Evolutionary conservation across 2,113 vertebrate species (phyloP).

Genomic region (Atherinomorus stipes): DNA sequence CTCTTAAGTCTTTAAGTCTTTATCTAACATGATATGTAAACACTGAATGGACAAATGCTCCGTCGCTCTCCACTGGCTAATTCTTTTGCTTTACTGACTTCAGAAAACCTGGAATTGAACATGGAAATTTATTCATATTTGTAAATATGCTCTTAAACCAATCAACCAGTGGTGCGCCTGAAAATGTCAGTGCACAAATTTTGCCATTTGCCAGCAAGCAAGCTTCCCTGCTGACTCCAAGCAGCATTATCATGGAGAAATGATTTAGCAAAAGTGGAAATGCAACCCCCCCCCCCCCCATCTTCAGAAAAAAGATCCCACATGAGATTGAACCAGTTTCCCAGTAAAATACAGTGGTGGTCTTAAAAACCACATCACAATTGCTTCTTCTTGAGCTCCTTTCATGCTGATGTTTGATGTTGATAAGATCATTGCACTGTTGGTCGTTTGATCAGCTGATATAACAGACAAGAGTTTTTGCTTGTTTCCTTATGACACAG

Average conservation of each 20-base stretch:
- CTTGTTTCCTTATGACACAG: slow-evolving; percentile 22
- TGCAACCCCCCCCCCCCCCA: not conserved
- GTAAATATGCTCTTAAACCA: not conserved
- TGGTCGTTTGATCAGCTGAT: slow-evolving; percentile 30
- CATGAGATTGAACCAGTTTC: not conserved
- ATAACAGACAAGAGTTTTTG: not conserved
- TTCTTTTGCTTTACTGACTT: too few relatives aligned
- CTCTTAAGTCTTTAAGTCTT: too few relatives aligned
- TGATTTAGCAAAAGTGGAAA: not conserved
- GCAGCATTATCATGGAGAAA: not conserved
- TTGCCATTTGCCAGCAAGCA: slow-evolving; percentile 19
- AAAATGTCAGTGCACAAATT: slow-evolving; percentile 16
- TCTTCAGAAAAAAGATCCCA: not conserved
- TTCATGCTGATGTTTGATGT: slow-evolving; percentile 24
- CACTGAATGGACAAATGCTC: too few relatives aligned
- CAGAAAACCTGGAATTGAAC: too few relatives aligned
- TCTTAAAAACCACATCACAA: slow-evolving; percentile 17
- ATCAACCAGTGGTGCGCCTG: slow-evolving; percentile 10
- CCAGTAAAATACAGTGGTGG: slow-evolving; percentile 6
- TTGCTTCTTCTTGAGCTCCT: slow-evolving; percentile 6
- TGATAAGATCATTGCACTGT: slow-evolving; percentile 27
- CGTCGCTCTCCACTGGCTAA: too few relatives aligned
- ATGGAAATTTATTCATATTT: too few relatives aligned
- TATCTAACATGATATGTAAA: too few relatives aligned
- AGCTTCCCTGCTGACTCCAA: slow-evolving; percentile 4